Percentiles rank a stretch among this genome's conserved stretches.
These are phyloP conservation scores for Artemia sinica DNA, from an alignment of 2,888 invertebrate genomes.

Conservation along the genomic window DNA sequence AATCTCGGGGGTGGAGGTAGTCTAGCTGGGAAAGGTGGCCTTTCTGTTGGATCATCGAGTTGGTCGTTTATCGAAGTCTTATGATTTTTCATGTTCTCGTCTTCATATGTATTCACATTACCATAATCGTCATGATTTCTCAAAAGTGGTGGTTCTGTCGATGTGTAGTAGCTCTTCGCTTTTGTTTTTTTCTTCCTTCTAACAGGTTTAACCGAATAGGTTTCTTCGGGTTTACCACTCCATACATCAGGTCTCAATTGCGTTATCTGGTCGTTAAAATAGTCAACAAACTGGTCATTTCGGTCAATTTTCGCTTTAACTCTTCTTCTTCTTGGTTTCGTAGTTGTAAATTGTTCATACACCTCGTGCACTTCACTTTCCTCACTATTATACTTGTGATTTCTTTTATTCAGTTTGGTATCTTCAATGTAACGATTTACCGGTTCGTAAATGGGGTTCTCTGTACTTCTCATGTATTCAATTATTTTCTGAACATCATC, in stretches of 20 bases:
- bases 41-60: neutral
- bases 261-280: slow-evolving; percentile 3
- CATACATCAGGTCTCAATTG: slow-evolving; percentile 3
- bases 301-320: neutral
- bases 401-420: neutral
- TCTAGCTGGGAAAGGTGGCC: neutral
- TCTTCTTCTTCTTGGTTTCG: neutral
- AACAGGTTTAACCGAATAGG: neutral
- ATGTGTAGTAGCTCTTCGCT: neutral
- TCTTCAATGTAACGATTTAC: neutral
- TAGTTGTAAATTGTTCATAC: slow-evolving; percentile 10
- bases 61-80: neutral
- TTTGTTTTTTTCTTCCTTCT: neutral
- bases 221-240: neutral
- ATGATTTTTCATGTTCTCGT: neutral
- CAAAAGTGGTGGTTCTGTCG: neutral
- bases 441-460: neutral
- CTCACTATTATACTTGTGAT: neutral
- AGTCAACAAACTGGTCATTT: slow-evolving; percentile 4
- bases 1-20: neutral
- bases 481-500: slow-evolving; percentile 9
- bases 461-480: slow-evolving; percentile 1
- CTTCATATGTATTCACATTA: neutral
- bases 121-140: neutral
- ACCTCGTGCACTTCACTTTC: neutral